These are phyloP conservation scores for Procavia capensis DNA, from an alignment of 2,113 vertebrate genomes.

Conservation along the genomic window DNA sequence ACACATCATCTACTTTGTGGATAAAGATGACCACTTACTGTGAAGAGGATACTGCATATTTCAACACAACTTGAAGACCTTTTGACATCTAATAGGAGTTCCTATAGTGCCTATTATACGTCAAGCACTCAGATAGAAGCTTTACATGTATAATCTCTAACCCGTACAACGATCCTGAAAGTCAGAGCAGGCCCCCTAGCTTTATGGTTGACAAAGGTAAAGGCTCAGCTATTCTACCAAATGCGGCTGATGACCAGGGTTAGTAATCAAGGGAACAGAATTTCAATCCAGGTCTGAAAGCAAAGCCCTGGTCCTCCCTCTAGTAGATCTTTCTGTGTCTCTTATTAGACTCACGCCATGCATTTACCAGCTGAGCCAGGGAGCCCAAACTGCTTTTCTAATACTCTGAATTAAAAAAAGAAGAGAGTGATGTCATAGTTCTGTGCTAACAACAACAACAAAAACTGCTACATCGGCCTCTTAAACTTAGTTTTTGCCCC, in stretches of 20 bases:
- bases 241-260: not conserved
- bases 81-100: not conserved
- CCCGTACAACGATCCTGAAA: not conserved
- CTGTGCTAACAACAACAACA: constrained; percentile 14
- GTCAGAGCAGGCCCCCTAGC: not conserved
- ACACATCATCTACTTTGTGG: not conserved
- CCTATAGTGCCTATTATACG: not conserved
- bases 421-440: not conserved
- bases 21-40: not conserved
- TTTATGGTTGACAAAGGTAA: not conserved
- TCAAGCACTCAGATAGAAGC: not conserved
- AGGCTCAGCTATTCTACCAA: not conserved
- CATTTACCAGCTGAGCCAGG: not conserved
- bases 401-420: not conserved
- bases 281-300: not conserved
- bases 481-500: too few relatives aligned
- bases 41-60: not conserved
- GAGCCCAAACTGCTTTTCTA: not conserved
- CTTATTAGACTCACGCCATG: not conserved
- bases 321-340: not conserved
- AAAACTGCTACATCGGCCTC: not conserved
- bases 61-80: not conserved
- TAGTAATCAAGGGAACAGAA: not conserved
- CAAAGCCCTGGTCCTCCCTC: not conserved
- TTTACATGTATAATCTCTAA: not conserved